These are phyloP conservation scores for Colletes gigas DNA, from an alignment of 1,140 invertebrate genomes.

Conservation along the genomic window DNA sequence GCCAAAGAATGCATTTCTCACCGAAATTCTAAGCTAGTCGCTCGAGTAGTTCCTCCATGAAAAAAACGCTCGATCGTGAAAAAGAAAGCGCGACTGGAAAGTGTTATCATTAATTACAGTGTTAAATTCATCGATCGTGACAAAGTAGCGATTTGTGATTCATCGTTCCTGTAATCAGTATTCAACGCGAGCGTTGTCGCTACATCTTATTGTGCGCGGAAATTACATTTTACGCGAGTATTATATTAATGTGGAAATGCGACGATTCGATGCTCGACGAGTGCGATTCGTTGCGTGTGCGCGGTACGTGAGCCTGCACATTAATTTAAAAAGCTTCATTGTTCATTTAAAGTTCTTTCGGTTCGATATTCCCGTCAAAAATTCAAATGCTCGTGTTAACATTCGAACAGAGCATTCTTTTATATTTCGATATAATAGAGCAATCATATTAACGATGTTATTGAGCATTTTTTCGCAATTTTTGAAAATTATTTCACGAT, in stretches of 20 bases:
- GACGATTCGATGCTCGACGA: constrained; percentile 18
- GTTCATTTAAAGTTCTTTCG: too few species aligned
- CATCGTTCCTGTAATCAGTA: constrained; percentile 44
- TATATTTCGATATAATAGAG: too few species aligned
- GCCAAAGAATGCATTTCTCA: too few species aligned
- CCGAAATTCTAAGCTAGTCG: too few species aligned
- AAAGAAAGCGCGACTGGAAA: constrained; percentile 9
- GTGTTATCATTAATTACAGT: constrained; percentile 17
- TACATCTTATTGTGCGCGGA: constrained; percentile 60
- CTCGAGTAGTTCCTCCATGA: too few species aligned
- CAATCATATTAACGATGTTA: too few species aligned
- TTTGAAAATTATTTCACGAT: too few species aligned
- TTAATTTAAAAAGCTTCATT: neutral
- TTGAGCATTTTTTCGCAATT: too few species aligned
- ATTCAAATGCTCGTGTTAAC: too few species aligned
- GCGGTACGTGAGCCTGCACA: neutral
- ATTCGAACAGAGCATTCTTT: too few species aligned
- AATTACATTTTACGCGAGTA: constrained; percentile 58
- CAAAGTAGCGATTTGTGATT: constrained; percentile 34
- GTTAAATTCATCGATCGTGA: constrained; percentile 24
- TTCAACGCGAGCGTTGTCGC: constrained; percentile 47
- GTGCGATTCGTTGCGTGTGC: neutral
- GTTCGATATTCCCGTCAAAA: too few species aligned
- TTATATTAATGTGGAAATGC: constrained; percentile 23
- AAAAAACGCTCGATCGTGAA: neutral